Evolutionary conservation across 2,888 invertebrate species (phyloP).

Genomic region (Tanytarsus gracilentus): DNA sequence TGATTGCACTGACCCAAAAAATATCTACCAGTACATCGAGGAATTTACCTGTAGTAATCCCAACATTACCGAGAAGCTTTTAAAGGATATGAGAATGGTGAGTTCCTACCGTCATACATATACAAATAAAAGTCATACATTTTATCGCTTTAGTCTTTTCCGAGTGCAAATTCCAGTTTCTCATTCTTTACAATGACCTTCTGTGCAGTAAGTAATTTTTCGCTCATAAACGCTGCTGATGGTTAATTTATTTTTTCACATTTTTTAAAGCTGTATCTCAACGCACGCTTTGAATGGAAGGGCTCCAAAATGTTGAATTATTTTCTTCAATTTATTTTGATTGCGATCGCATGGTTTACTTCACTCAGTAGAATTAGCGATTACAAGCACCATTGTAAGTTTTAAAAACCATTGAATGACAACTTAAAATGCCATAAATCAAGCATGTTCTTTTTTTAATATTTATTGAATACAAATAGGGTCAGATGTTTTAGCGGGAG

Average conservation of each 20-base stretch:
- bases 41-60: slow-evolving; percentile 56
- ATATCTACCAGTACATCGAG: slow-evolving; percentile 59
- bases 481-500: slow-evolving; percentile 18
- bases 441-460: background rate
- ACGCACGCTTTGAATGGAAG: slow-evolving; percentile 72
- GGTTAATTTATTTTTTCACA: background rate
- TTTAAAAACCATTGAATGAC: background rate
- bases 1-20: slow-evolving; percentile 50
- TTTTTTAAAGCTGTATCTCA: slow-evolving; percentile 59
- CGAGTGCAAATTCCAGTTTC: slow-evolving; percentile 89
- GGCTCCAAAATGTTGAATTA: slow-evolving; percentile 74
- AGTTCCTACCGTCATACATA: no score
- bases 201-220: slow-evolving; percentile 49
- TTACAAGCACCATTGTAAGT: slow-evolving; percentile 81
- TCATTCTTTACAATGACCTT: slow-evolving; percentile 79
- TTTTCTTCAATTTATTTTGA: slow-evolving; percentile 68
- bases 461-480: background rate
- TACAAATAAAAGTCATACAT: no score
- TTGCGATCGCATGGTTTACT: slow-evolving; percentile 75
- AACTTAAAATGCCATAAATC: background rate
- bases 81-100: slow-evolving; percentile 72
- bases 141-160: no score
- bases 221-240: background rate
- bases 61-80: slow-evolving; percentile 45
- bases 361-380: slow-evolving; percentile 84